Evolutionary conservation across 2,113 vertebrate genomes (phyloP).

Genomic region (Talpa occidentalis): DNA sequence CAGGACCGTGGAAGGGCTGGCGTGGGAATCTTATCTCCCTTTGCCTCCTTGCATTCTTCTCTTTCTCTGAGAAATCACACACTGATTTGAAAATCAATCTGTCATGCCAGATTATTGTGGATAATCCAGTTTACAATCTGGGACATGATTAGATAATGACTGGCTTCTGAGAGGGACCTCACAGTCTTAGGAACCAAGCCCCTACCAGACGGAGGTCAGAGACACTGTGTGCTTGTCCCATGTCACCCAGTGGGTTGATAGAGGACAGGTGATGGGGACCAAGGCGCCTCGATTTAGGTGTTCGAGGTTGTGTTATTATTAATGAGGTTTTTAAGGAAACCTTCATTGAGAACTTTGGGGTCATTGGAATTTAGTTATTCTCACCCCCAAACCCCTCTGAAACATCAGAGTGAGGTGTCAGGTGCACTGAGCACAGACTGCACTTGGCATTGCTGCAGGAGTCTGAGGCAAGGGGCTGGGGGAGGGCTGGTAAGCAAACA

Average conservation of each 20-base stretch:
- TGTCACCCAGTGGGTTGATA: neutral
- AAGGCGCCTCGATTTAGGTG: neutral
- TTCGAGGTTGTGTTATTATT: neutral
- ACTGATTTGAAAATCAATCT: neutral
- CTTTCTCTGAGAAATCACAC: neutral
- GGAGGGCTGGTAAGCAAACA: neutral
- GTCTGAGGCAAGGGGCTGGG: neutral
- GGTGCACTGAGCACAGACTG: neutral
- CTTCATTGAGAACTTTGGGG: neutral
- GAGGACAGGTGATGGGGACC: neutral
- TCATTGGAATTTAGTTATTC: neutral
- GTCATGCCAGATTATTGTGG: neutral
- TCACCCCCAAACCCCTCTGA: neutral
- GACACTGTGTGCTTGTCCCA: neutral
- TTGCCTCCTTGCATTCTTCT: neutral
- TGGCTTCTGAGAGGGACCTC: neutral
- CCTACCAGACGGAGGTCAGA: neutral
- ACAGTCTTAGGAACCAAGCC: neutral
- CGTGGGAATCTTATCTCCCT: neutral
- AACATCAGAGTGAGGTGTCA: neutral
- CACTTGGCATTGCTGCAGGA: neutral
- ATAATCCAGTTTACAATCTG: neutral
- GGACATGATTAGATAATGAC: neutral
- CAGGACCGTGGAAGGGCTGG: fast-evolving
- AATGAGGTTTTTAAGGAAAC: neutral